phyloP scores from a whole-genome alignment of 2,888 invertebrate species.

The Boloria selene region DNA sequence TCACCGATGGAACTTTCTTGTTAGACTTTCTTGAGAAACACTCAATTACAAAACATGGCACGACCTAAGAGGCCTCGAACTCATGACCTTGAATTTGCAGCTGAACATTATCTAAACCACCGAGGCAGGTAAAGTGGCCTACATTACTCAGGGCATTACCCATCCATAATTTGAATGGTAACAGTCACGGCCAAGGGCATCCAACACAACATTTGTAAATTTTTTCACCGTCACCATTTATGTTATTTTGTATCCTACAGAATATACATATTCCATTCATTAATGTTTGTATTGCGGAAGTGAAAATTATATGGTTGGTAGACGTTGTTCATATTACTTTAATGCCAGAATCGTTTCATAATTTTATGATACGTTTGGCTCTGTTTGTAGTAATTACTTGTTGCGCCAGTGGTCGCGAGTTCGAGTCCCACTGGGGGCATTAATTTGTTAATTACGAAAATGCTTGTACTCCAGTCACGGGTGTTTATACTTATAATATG shows the following conservation, averaged over 20 bases:
- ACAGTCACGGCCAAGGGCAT: conserved; percentile 17
- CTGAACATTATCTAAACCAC: too few species aligned
- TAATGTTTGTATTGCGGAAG: conserved; percentile 12
- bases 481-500: not conserved
- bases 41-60: too few species aligned
- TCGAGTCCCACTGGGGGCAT: too few species aligned
- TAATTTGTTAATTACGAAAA: too few species aligned
- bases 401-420: too few species aligned
- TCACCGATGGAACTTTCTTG: too few species aligned
- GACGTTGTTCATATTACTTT: not conserved
- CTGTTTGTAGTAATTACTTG: too few species aligned
- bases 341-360: not conserved
- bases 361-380: not conserved
- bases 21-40: too few species aligned
- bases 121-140: not conserved
- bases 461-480: too few species aligned
- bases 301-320: conserved; percentile 8
- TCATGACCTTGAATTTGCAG: too few species aligned
- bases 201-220: not conserved
- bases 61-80: too few species aligned
- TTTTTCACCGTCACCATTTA: not conserved
- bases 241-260: not conserved
- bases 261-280: conserved; percentile 13
- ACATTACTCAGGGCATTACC: too few species aligned
- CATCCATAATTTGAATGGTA: not conserved